phyloP scores from a whole-genome alignment of 2,113 vertebrate genomes.

The Donacobius atricapilla region DNA sequence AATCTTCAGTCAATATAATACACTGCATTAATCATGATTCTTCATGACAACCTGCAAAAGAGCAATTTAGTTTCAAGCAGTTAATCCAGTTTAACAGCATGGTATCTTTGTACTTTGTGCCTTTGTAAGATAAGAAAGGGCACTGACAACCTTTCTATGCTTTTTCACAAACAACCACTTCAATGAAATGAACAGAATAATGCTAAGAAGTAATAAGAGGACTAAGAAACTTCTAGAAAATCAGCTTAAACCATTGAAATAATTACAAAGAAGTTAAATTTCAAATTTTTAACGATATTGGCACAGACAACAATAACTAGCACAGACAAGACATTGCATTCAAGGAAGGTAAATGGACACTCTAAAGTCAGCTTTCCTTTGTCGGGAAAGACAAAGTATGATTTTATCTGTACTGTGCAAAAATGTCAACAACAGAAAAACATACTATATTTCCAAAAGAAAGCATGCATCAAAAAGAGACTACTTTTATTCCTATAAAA shows the following conservation, averaged over 20 bases:
- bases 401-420: background rate
- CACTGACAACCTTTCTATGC: background rate
- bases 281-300: background rate
- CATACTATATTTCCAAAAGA: background rate
- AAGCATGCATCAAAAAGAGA: background rate
- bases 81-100: background rate
- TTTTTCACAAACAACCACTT: background rate
- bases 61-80: background rate
- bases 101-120: background rate
- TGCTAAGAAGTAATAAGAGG: background rate
- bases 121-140: background rate
- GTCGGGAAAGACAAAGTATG: background rate
- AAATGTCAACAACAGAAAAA: background rate
- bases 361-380: background rate
- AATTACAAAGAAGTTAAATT: background rate
- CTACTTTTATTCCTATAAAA: background rate
- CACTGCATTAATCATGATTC: background rate
- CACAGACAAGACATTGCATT: background rate
- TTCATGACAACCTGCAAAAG: background rate
- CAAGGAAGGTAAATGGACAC: background rate
- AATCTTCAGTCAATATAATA: background rate
- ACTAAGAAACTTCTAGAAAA: background rate
- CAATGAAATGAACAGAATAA: background rate
- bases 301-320: background rate
- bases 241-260: background rate